A percentile compares a stretch with the other conserved stretches of the same genome.
Conservation (phyloP, 1,140 invertebrate species). For the Drosophila mojavensis region DNA sequence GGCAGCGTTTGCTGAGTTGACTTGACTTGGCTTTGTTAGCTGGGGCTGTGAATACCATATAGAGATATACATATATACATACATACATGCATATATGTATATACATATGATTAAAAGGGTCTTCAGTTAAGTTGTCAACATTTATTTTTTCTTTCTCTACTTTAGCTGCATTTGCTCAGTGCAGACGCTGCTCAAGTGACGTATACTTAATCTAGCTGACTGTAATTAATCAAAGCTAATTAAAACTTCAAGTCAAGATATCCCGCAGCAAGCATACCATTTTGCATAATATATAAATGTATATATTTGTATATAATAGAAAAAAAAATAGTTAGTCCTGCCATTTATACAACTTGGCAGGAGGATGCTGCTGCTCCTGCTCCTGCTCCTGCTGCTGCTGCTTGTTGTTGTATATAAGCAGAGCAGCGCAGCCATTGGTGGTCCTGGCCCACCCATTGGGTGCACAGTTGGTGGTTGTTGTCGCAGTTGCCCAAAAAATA, state of each 20-base stretch:
- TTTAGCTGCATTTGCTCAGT: not conserved
- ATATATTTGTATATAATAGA: not conserved
- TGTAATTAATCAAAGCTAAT: conserved; percentile 43
- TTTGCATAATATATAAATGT: conserved; percentile 9
- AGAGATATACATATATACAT: not conserved
- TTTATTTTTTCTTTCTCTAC: conserved; percentile 3
- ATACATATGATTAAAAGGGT: not conserved
- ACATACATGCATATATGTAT: not conserved
- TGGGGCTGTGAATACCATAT: not conserved
- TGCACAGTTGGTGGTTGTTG: conserved; percentile 76
- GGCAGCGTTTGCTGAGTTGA: conserved; percentile 41
- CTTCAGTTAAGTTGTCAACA: too few species aligned
- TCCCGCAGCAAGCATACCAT: conserved; percentile 9
- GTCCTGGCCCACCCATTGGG: conserved; percentile 72
- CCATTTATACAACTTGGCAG: conserved; percentile 58
- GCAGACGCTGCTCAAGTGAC: conserved; percentile 18
- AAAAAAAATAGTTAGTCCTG: not conserved
- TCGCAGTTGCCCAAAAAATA: conserved; percentile 37
- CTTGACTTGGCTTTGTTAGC: conserved; percentile 17
- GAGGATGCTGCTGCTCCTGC: not conserved
- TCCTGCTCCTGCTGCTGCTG: conserved; percentile 7
- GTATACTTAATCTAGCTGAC: conserved; percentile 45
- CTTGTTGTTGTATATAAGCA: conserved; percentile 64
- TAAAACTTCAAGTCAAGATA: conserved; percentile 41
- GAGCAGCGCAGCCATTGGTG: conserved; percentile 72